Percentiles rank a stretch among this genome's conserved stretches.
Conservation (phyloP, 2,888 invertebrate genomes). For the Eupithecia exiguata region DNA sequence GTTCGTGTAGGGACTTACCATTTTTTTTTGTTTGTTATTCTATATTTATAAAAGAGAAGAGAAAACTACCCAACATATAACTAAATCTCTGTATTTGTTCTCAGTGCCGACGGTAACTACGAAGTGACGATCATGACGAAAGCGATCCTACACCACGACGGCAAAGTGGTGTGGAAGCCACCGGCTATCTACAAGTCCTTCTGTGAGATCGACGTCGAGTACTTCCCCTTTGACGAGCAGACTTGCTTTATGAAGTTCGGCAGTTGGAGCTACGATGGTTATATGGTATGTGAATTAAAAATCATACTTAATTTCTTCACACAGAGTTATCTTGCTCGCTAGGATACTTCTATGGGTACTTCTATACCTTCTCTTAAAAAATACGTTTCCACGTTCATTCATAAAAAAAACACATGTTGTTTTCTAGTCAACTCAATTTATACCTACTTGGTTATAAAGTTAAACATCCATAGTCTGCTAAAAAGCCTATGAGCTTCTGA, state of each 20-base stretch:
- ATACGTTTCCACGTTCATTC: too few species aligned
- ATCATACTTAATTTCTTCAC: neutral
- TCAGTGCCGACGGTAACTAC: constrained; percentile 98
- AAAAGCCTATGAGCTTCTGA: neutral
- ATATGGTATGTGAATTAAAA: constrained; percentile 86
- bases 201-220: constrained; percentile 97
- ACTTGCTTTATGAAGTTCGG: constrained; percentile 98
- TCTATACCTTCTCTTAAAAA: too few species aligned
- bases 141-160: constrained; percentile 96
- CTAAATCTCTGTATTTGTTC: constrained; percentile 43
- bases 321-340: neutral
- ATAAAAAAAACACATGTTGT: too few species aligned
- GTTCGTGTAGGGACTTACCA: too few species aligned
- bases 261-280: constrained; percentile 97
- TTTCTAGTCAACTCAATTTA: too few species aligned
- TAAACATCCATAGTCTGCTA: neutral
- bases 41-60: too few species aligned
- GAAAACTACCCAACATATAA: too few species aligned
- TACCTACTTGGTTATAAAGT: neutral
- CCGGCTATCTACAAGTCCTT: constrained; percentile 99
- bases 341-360: too few species aligned
- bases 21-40: too few species aligned
- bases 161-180: constrained; percentile 98
- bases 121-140: constrained; percentile 99
- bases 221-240: constrained; percentile 97